Percentiles rank a stretch among this genome's conserved stretches.
Conservation (phyloP, 2,113 vertebrate genomes). For the Columba livia region DNA sequence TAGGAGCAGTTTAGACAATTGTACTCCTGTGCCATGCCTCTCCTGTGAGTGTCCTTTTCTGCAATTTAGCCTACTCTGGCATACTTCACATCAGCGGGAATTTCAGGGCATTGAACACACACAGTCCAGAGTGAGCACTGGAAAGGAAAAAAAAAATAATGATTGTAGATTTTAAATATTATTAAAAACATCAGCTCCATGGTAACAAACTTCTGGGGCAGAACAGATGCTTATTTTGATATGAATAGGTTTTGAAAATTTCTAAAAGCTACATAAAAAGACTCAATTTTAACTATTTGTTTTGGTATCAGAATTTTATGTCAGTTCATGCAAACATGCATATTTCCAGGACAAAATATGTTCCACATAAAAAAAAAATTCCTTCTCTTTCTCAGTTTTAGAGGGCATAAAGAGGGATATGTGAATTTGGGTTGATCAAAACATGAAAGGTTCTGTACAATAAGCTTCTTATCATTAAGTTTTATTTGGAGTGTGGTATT, state of each 20-base stretch:
- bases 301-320: neutral
- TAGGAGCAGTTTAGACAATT: constrained; percentile 60
- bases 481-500: neutral
- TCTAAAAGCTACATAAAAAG: neutral
- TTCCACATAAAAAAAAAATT: neutral
- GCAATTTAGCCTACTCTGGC: neutral
- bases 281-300: constrained; percentile 13
- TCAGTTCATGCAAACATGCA: neutral
- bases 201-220: neutral
- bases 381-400: neutral
- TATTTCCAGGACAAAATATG: neutral
- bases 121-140: neutral
- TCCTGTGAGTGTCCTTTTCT: neutral
- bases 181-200: neutral
- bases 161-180: neutral
- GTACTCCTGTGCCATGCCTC: neutral
- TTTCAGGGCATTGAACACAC: neutral
- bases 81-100: neutral
- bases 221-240: neutral
- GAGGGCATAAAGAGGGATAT: neutral
- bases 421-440: neutral
- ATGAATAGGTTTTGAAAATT: constrained; percentile 17
- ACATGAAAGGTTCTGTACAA: neutral
- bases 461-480: neutral
- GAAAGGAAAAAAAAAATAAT: neutral